Evolutionary conservation across 2,113 vertebrate genomes (phyloP), one percentile per base, ranked within the genome.

Genomic region (Oriolus oriolus): DNA sequence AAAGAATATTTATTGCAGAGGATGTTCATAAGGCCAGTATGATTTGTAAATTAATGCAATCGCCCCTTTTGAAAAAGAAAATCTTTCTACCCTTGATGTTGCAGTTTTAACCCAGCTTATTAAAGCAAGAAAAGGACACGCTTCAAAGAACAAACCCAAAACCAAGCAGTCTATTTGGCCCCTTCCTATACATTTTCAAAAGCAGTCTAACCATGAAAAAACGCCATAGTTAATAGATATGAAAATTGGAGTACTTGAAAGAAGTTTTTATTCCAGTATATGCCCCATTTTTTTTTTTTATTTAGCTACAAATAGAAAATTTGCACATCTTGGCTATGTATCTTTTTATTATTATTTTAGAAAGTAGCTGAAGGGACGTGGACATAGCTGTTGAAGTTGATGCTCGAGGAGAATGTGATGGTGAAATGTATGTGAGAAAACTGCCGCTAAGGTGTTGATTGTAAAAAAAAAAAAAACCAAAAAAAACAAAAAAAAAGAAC

Each of bases 1-100:
- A 98, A 98, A 97, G 97, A 98, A 97, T 99, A 99, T 99, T 99
- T 99, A 99, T 99, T 98, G 94, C 98, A 98, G 97, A 98, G 97
- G 96, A 97, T 98, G 97, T 94, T 98, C 89, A 45, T 94, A 97
- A 97, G 98, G 98, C 98, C 98, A 98, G 98, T 99, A 98, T 98
- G 97, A 98, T 97, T 97, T 97, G 87, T 97, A 96, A 97, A 97
- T 97, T 93, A 89, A 97, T 96, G 97, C 97, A 96, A 95, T 97
- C 83, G 92, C 97, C 98, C 97, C 96, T 96, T 91, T 87, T 84
- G 82, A 79, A 77, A 84, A 84, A 57, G 71, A 75, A 64, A 61
- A 68, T 91, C 92, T 94, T 94, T 94, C 96, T 88, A 79, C 94
- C 97, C 94, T 94, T 64, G 90, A 82, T 83, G 96, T 89, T 68